These are phyloP conservation scores for Athetis lepigone DNA, from an alignment of 2,888 invertebrate genomes.

Conservation along the genomic window DNA sequence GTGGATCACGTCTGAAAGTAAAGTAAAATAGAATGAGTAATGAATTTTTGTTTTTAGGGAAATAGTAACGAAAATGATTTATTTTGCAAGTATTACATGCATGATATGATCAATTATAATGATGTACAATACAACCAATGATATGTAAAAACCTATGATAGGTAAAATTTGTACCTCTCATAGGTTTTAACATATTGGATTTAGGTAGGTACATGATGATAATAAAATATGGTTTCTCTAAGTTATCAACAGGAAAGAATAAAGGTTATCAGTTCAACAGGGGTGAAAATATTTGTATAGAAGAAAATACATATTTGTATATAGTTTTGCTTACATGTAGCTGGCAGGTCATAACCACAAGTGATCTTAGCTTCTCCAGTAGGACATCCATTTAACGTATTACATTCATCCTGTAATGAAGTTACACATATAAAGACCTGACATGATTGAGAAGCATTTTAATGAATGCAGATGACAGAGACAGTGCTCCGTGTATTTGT, in stretches of 20 bases:
- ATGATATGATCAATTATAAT: too few relatives aligned
- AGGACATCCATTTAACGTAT: slow-evolving; percentile 93
- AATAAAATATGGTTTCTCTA: background rate
- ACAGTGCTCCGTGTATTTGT: too few relatives aligned
- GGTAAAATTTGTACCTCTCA: too few relatives aligned
- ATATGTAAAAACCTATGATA: too few relatives aligned
- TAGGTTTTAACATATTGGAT: too few relatives aligned
- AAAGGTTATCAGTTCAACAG: slow-evolving; percentile 34
- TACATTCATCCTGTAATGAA: slow-evolving; percentile 93
- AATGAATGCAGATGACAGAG: too few relatives aligned
- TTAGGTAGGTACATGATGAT: background rate
- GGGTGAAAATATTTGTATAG: background rate
- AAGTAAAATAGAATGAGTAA: background rate
- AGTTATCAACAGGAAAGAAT: background rate
- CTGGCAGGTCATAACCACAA: slow-evolving; percentile 95
- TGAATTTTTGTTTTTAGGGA: too few relatives aligned
- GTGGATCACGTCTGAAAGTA: slow-evolving; percentile 95
- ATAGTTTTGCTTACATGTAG: slow-evolving; percentile 93
- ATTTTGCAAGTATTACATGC: too few relatives aligned
- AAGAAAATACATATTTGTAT: background rate
- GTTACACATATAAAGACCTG: too few relatives aligned
- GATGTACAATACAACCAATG: too few relatives aligned
- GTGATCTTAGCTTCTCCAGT: slow-evolving; percentile 96
- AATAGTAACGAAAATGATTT: too few relatives aligned
- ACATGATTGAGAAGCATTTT: too few relatives aligned